A percentile compares a stretch with the other conserved stretches of the same genome.
Evolutionary conservation across 1,140 invertebrate species (phyloP).

Genomic region (Cecropterus lyciades): DNA sequence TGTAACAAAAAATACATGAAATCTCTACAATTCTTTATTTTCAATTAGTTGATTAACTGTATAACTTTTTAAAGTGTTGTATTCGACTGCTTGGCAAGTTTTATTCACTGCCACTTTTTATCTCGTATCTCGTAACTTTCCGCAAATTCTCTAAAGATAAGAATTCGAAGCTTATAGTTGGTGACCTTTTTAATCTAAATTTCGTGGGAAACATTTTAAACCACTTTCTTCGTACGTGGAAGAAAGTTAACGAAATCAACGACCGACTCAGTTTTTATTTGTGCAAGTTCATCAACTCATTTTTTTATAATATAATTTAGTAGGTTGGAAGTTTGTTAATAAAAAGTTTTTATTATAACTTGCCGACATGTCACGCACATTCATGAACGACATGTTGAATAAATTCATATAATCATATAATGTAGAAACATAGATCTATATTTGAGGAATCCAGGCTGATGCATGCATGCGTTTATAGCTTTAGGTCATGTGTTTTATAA

Average conservation of each 20-base stretch:
- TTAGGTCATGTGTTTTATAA: too few species aligned
- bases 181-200: conserved; percentile 14
- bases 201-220: conserved; percentile 18
- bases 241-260: conserved; percentile 12
- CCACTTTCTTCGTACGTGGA: conserved; percentile 11
- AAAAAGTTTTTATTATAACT: too few species aligned
- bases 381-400: too few species aligned
- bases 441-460: too few species aligned
- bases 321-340: background rate
- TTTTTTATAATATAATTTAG: background rate
- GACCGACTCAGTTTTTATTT: conserved; percentile 12
- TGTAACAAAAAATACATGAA: background rate
- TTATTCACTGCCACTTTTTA: conserved; percentile 9
- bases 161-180: background rate
- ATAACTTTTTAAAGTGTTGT: background rate
- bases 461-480: too few species aligned
- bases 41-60: background rate
- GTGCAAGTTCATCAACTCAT: background rate
- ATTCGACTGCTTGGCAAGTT: conserved; percentile 3
- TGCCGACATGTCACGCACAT: too few species aligned
- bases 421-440: too few species aligned
- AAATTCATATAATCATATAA: too few species aligned
- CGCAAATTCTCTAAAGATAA: conserved; percentile 10
- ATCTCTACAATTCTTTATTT: conserved; percentile 1
- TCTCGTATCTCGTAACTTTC: conserved; percentile 12